Percentiles rank a stretch among this genome's conserved stretches.
phyloP scores from a whole-genome alignment of 2,888 invertebrate genomes.

The Acholoe squamosa region DNA sequence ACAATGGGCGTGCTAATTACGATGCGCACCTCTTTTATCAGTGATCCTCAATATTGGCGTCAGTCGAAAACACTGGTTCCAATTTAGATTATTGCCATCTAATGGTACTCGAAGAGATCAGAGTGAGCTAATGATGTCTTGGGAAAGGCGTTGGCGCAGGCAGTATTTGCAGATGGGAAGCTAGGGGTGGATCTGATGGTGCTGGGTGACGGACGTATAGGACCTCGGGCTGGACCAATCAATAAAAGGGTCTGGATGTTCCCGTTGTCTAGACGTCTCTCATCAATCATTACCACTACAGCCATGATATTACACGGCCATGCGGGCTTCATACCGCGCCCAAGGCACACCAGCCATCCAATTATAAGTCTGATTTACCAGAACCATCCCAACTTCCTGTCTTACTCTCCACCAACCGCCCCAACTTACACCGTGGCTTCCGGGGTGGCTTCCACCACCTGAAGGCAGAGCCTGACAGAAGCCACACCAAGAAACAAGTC shows the following conservation, averaged over 20 bases:
- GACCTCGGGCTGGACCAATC: not conserved
- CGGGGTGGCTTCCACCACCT: not conserved
- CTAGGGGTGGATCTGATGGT: not conserved
- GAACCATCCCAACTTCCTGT: not conserved
- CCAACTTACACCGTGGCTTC: conserved; percentile 10
- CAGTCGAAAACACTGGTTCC: conserved; percentile 45
- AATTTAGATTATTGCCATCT: conserved; percentile 60
- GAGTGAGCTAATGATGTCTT: conserved; percentile 53
- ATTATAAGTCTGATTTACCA: conserved; percentile 60
- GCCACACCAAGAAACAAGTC: conserved; percentile 32
- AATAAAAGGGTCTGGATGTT: conserved; percentile 45
- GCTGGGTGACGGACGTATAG: conserved; percentile 28
- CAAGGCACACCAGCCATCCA: conserved; percentile 47
- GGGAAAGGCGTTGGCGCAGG: not conserved
- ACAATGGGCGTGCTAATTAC: conserved; percentile 41
- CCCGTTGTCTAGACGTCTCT: conserved; percentile 41
- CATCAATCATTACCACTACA: conserved; percentile 43
- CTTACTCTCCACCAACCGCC: not conserved
- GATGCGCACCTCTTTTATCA: conserved; percentile 37
- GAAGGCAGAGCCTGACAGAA: not conserved
- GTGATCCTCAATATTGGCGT: conserved; percentile 44
- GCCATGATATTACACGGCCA: conserved; percentile 39
- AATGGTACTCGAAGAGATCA: conserved; percentile 48
- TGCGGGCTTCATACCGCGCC: not conserved
- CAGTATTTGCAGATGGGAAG: not conserved